Conservation (phyloP, 2,888 invertebrate genomes). For the Ceraclea dissimilis region DNA sequence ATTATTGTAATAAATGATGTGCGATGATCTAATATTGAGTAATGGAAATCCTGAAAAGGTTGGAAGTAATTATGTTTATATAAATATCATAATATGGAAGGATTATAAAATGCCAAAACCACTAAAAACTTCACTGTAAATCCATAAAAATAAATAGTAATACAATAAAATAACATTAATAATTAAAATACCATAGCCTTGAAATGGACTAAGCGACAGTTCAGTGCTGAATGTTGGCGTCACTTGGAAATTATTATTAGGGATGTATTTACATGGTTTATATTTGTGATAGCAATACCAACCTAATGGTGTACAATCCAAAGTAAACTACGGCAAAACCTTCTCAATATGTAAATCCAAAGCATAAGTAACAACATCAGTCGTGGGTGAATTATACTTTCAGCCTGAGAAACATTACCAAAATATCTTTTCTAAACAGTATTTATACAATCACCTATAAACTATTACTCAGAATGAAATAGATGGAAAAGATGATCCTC, state of each 20-base stretch:
- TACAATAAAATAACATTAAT: too few relatives aligned
- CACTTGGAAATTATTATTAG: slow-evolving; percentile 1
- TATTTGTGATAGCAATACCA: slow-evolving; percentile 40
- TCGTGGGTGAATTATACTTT: slow-evolving; percentile 51
- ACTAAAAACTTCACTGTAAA: neutral
- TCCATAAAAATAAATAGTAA: neutral
- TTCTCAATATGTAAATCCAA: slow-evolving; percentile 55
- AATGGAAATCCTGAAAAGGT: too few relatives aligned
- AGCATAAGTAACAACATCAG: slow-evolving; percentile 55
- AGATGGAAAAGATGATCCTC: too few relatives aligned
- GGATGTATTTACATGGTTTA: slow-evolving; percentile 21
- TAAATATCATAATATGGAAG: neutral
- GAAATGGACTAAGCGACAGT: slow-evolving; percentile 22
- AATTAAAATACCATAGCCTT: slow-evolving; percentile 5
- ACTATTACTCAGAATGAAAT: too few relatives aligned
- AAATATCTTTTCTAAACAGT: slow-evolving; percentile 16
- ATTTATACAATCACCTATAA: neutral
- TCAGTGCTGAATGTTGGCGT: slow-evolving; percentile 23
- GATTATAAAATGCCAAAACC: neutral
- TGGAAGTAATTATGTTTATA: too few relatives aligned
- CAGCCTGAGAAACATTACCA: slow-evolving; percentile 46
- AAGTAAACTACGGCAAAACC: slow-evolving; percentile 54
- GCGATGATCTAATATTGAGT: too few relatives aligned
- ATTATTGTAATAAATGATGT: too few relatives aligned
- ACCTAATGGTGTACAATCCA: slow-evolving; percentile 53